Base-by-base conservation (phyloP, 2,797 vertebrate species). In the Hephaestus fuliginosus region DNA sequence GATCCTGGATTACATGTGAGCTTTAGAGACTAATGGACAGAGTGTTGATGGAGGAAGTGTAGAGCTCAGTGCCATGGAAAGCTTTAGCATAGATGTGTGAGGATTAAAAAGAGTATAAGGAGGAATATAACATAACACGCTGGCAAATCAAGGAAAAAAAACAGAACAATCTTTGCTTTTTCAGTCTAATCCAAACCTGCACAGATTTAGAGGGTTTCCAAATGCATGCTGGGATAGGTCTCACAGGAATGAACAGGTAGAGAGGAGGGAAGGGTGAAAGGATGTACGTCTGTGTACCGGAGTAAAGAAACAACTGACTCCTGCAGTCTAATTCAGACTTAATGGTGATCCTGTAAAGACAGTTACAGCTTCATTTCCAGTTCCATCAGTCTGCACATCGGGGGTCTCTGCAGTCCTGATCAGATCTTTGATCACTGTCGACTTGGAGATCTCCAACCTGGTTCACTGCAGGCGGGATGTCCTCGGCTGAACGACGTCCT, bases 1-100 rank as follows among this genome's bases (percentile, higher is more conserved):
- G 53, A 12, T 82, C 76, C 72, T 75, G 80, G 83, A 83, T 83
- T 85, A 81, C 41, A 46, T 36, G 36, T 43, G 66, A 48, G 70
- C 56, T 74, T 71, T 74, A 53, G 11, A 64, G 72, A 17, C 51
- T 60, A 49, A 75, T 49, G 67, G 60, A 33, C 0, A 4, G 25
- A 41, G 55, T 13, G 56, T 30, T 57, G 44, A 36, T 20, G 52
- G 33, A 64, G 15, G 43, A 57, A n/a, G 66, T 52, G 51, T 2
- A 56, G 28, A 73, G 48, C 39, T 4, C 0, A 2, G 2, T n/a
- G 68, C n/a, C 9, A 46, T 15, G 14, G 9, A 30, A 9, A 43
- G 71, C 28, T 66, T 41, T 20, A 53, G 33, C 22, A 11, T 2
- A 44, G 7, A 70, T 56, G 3, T 57, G 9, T 36, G 28, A 12